Evolutionary conservation across 1,140 invertebrate genomes (phyloP).

Genomic region (Brachionus manjavacas): DNA sequence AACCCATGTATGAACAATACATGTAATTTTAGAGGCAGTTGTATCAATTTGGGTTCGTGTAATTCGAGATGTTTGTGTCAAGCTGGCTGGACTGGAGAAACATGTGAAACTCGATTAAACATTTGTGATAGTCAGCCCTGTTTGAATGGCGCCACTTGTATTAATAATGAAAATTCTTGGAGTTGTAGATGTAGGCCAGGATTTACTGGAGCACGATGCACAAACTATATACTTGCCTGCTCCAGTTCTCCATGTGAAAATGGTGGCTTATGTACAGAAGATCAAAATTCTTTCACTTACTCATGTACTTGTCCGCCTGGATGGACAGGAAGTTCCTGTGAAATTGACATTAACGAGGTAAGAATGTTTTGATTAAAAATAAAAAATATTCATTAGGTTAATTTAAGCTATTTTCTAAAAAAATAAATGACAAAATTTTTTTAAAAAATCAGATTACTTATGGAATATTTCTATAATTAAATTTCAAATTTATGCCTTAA

Average conservation of each 20-base stretch:
- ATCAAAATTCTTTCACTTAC: conserved; percentile 61
- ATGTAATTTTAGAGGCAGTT: conserved; percentile 11
- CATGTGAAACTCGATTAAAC: conserved; percentile 41
- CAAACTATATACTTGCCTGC: neutral
- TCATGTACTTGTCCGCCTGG: conserved; percentile 1
- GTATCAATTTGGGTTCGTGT: conserved; percentile 41
- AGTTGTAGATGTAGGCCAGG: conserved; percentile 45
- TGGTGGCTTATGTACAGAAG: conserved; percentile 73
- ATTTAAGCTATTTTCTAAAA: too few species aligned
- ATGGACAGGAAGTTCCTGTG: conserved; percentile 45
- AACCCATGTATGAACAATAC: conserved; percentile 42
- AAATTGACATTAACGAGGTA: conserved; percentile 45
- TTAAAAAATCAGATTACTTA: too few species aligned
- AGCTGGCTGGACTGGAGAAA: conserved; percentile 32
- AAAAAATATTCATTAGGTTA: too few species aligned
- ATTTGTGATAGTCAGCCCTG: neutral
- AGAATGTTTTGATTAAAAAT: neutral
- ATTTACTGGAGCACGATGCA: conserved; percentile 43
- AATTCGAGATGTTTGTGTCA: conserved; percentile 43
- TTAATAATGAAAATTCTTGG: conserved; percentile 49
- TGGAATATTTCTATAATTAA: too few species aligned
- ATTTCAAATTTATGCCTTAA: too few species aligned
- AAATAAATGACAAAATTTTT: too few species aligned
- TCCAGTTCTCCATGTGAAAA: conserved; percentile 45
- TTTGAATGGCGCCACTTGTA: conserved; percentile 47